These are phyloP conservation scores for Oxytorus armatus DNA, from an alignment of 2,888 invertebrate species.

Conservation along the genomic window DNA sequence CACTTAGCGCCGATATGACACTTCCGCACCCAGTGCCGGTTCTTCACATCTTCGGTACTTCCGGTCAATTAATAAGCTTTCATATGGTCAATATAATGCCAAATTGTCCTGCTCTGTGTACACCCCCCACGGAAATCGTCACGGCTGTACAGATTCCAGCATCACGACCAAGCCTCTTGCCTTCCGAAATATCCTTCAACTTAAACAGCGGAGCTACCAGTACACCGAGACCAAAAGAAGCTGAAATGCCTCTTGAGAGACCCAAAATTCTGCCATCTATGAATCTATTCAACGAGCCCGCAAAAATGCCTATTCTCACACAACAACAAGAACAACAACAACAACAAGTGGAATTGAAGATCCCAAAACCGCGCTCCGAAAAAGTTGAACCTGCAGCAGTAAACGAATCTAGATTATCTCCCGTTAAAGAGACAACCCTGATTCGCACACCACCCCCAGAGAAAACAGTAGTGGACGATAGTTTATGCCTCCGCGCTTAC, in stretches of 20 bases:
- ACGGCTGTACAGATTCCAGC: conserved; percentile 65
- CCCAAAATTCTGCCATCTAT: conserved; percentile 53
- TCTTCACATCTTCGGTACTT: conserved; percentile 90
- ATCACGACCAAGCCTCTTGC: conserved; percentile 63
- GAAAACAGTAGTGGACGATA: conserved; percentile 75
- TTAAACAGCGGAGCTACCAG: conserved; percentile 75
- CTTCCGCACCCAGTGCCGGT: conserved; percentile 91
- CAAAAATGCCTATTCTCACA: conserved; percentile 32
- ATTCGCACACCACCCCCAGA: conserved; percentile 71
- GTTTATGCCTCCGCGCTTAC: conserved; percentile 77
- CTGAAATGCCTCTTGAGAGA: conserved; percentile 54
- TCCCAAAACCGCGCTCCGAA: conserved; percentile 59
- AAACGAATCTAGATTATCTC: conserved; percentile 56
- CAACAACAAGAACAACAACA: conserved; percentile 38
- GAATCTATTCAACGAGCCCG: conserved; percentile 63
- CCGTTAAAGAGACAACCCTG: conserved; percentile 71
- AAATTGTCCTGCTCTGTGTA: conserved; percentile 87
- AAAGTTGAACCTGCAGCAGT: conserved; percentile 57
- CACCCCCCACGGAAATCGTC: conserved; percentile 85
- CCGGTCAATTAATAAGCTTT: conserved; percentile 88
- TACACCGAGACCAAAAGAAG: conserved; percentile 76
- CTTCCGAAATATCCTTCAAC: conserved; percentile 76
- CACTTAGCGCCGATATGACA: conserved; percentile 88
- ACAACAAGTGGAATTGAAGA: conserved; percentile 62
- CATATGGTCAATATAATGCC: conserved; percentile 90